Evolutionary conservation across 2,888 invertebrate genomes (phyloP), one percentile per base, ranked within the genome.

Genomic region (Pemphredon lugubris): DNA sequence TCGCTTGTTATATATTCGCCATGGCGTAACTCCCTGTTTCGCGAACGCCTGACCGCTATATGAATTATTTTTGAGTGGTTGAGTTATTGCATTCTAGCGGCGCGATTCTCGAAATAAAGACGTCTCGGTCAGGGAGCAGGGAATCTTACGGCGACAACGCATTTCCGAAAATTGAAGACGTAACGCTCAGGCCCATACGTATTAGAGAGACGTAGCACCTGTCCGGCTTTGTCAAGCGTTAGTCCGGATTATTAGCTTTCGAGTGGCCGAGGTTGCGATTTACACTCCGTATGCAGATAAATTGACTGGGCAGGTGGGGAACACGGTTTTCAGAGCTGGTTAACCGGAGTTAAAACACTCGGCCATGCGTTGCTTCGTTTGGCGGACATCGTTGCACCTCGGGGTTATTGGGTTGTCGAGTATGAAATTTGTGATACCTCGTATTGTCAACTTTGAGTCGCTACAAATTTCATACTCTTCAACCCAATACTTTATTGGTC

Each of bases 191-290:
- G 59, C 37, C 39, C 64, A 64, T 74, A 68, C 2, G 30, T 64
- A 72, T 75, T 72, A 76, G 70, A 67, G 64, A 61, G 63, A 32
- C 60, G 37, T 45, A 18, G 60, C 84, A 84, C 82, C 84, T 84
- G 84, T 75, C 73, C 51, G 66, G 75, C 77, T 79, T 77, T 61
- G 80, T 84, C 82, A 83, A 63, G 53, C 70, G 21, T 14, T 44
- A 20, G 53, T 54, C 26, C 48, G 67, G 80, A 75, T 80, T 78
- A 80, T 80, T 77, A 80, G 60, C 67, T 64, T 70, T 60, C 64
- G 59, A 65, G 65, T 57, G 51, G 42, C 57, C 13, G 73, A 68
- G 65, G 42, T 50, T 32, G 50, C 70, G 73, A 73, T 73, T 76
- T 68, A 67, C 65, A 61, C 68, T 11, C 57, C 53, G 63, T 79